phyloP scores from a whole-genome alignment of 2,113 vertebrate species.

The Phylloscopus trochiloides region DNA sequence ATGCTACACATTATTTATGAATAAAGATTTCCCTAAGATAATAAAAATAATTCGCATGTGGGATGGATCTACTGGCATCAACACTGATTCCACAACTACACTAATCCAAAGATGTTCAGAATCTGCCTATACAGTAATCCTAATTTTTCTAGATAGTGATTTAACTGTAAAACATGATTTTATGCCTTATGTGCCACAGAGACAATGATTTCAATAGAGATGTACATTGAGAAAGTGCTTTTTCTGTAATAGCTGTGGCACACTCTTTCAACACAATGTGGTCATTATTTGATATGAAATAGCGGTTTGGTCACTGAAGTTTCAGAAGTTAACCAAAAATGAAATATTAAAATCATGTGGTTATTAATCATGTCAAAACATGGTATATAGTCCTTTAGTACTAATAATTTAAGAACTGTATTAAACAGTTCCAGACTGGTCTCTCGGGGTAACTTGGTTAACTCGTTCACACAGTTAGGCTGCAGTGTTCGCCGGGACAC shows the following conservation, averaged over 20 bases:
- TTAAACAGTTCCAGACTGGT: neutral
- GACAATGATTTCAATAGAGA: neutral
- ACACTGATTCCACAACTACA: neutral
- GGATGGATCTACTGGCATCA: neutral
- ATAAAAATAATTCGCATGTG: neutral
- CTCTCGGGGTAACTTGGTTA: neutral
- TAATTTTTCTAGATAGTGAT: neutral
- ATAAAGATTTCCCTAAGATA: neutral
- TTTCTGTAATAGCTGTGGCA: neutral
- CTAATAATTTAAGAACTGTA: neutral
- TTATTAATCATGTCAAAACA: neutral
- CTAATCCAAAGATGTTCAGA: neutral
- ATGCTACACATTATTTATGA: neutral
- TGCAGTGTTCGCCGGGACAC: neutral
- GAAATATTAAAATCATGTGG: neutral
- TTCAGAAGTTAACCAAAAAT: neutral
- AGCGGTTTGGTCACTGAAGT: neutral
- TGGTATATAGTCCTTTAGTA: neutral
- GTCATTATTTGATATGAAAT: neutral
- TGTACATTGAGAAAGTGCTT: accelerated
- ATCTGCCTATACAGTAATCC: neutral
- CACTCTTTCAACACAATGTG: neutral
- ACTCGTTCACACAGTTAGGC: neutral
- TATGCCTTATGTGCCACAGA: neutral
- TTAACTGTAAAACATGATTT: neutral